Evolutionary conservation across 2,888 invertebrate species (phyloP).

Genomic region (Schizaphis graminum): DNA sequence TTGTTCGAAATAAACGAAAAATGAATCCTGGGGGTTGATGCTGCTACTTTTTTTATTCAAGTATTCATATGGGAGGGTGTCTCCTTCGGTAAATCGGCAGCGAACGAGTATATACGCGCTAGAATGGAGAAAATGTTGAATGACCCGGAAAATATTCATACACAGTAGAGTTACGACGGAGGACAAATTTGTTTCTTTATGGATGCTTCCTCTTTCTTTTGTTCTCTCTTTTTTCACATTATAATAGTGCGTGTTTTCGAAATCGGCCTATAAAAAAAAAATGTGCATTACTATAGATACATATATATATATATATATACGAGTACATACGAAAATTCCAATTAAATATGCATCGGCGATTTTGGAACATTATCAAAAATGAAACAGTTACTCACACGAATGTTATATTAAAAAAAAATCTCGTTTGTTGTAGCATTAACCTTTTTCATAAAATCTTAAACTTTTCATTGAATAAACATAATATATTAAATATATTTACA

Average conservation of each 20-base stretch:
- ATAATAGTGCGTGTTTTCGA: constrained; percentile 24
- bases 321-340: constrained; percentile 7
- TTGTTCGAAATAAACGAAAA: constrained; percentile 61
- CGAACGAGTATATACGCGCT: constrained; percentile 22
- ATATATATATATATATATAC: no score
- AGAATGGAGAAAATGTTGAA: constrained; percentile 64
- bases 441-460: background rate
- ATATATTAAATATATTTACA: background rate
- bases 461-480: background rate
- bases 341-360: constrained; percentile 57
- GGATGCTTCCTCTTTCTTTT: constrained; percentile 55
- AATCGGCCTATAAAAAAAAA: constrained; percentile 46
- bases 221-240: constrained; percentile 35
- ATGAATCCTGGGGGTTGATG: constrained; percentile 57
- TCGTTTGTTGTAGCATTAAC: background rate
- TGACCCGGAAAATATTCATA: constrained; percentile 63
- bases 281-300: background rate
- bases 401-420: background rate
- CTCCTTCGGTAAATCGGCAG: constrained; percentile 48
- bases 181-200: constrained; percentile 62
- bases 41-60: background rate
- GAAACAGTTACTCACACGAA: constrained; percentile 3
- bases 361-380: constrained; percentile 61
- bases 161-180: constrained; percentile 53
- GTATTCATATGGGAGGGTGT: constrained; percentile 42